These are phyloP conservation scores for Calypte anna DNA, from an alignment of 2,113 vertebrate genomes.

Conservation along the genomic window DNA sequence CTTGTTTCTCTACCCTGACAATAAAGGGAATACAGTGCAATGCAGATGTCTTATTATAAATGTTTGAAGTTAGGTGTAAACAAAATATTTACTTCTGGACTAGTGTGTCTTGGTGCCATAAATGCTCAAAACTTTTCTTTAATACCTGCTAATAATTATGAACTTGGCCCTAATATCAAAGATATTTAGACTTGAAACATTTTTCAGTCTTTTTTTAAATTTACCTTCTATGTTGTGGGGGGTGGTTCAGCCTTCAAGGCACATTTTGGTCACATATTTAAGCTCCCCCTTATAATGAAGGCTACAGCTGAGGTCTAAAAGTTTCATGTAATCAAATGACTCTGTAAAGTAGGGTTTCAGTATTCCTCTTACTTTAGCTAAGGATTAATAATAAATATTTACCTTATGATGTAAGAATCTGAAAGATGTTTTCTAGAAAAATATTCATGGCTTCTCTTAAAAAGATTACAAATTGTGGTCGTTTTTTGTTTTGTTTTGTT, in stretches of 20 bases:
- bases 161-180: slow-evolving; percentile 65
- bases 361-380: not conserved
- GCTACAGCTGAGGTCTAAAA: not conserved
- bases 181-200: slow-evolving; percentile 54
- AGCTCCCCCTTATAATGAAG: not conserved
- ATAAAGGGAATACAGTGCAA: slow-evolving; percentile 8
- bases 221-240: slow-evolving; percentile 40
- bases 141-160: slow-evolving; percentile 46
- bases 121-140: slow-evolving; percentile 39
- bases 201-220: slow-evolving; percentile 18
- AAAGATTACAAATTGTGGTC: not conserved
- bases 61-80: slow-evolving; percentile 60
- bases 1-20: not conserved
- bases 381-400: not conserved
- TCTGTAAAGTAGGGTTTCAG: not conserved
- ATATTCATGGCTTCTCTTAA: not conserved
- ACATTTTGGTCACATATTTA: slow-evolving; percentile 21
- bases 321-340: not conserved
- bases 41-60: slow-evolving; percentile 6
- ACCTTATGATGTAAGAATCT: not conserved
- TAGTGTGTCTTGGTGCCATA: slow-evolving; percentile 23
- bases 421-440: not conserved
- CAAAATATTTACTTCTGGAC: slow-evolving; percentile 63
- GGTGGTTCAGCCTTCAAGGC: slow-evolving; percentile 47
- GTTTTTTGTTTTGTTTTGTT: not conserved